phyloP scores from a whole-genome alignment of 2,888 invertebrate genomes.

The Oscheius onirici region DNA sequence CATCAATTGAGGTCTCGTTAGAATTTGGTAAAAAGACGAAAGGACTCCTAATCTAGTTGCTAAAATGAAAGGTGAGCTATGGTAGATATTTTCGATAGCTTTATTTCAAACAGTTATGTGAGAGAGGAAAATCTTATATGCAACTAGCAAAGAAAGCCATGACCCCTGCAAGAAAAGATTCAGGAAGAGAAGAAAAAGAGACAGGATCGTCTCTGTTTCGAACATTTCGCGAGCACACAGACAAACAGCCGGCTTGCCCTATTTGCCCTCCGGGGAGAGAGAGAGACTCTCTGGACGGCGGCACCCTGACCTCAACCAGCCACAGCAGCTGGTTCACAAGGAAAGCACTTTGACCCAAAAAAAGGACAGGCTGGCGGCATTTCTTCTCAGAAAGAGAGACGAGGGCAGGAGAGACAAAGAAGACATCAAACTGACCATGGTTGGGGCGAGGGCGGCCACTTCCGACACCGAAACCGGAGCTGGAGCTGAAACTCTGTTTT shows the following conservation, averaged over 20 bases:
- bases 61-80: too few relatives aligned
- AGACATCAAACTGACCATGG: slow-evolving; percentile 7
- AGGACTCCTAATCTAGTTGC: too few relatives aligned
- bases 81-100: too few relatives aligned
- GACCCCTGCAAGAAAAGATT: too few relatives aligned
- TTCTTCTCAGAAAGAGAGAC: slow-evolving; percentile 10
- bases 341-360: slow-evolving; percentile 21
- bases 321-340: slow-evolving; percentile 13
- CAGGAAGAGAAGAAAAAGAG: slow-evolving; percentile 20
- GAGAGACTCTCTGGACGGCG: neutral
- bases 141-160: too few relatives aligned
- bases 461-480: slow-evolving; percentile 2
- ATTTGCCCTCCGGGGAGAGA: slow-evolving; percentile 25
- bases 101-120: too few relatives aligned
- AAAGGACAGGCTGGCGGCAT: slow-evolving; percentile 15
- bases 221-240: slow-evolving; percentile 23
- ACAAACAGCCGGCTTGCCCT: slow-evolving; percentile 9
- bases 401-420: slow-evolving; percentile 27
- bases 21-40: too few relatives aligned
- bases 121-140: too few relatives aligned
- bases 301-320: neutral
- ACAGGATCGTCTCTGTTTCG: slow-evolving; percentile 27
- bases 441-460: slow-evolving; percentile 30
- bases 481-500: neutral
- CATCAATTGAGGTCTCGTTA: too few relatives aligned